A percentile compares a stretch with the other conserved stretches of the same genome.
Evolutionary conservation across 2,113 vertebrate genomes (phyloP).

Genomic region (Helogale parvula): DNA sequence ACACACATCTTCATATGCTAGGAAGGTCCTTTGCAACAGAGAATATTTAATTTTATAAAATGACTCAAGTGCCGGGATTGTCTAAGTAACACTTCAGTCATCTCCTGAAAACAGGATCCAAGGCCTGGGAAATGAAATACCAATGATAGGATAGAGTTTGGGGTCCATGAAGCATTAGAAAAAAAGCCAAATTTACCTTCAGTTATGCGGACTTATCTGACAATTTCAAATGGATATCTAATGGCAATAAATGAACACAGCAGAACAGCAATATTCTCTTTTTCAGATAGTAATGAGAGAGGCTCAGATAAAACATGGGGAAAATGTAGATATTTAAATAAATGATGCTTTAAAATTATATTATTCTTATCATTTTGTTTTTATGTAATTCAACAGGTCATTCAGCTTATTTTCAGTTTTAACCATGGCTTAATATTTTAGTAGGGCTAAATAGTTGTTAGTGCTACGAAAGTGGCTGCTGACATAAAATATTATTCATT

Average conservation of each 20-base stretch:
- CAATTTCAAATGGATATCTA: neutral
- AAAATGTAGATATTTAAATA: neutral
- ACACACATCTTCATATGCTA: neutral
- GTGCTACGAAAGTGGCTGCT: neutral
- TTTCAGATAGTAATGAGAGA: neutral
- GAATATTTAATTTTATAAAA: neutral
- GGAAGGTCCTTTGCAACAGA: neutral
- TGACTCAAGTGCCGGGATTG: neutral
- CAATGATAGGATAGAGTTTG: neutral
- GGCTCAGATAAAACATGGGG: neutral
- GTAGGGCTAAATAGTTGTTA: neutral
- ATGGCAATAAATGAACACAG: neutral
- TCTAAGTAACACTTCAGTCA: neutral
- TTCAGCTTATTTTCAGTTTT: neutral
- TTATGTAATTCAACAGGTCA: neutral
- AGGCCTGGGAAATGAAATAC: neutral
- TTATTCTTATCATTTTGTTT: neutral
- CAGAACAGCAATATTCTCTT: neutral
- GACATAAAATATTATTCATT: neutral
- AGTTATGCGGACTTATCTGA: neutral
- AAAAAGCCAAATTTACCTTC: neutral
- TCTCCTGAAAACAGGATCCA: neutral
- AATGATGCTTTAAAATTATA: neutral
- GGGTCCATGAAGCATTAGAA: neutral
- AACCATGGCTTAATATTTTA: neutral